Conservation (phyloP, 2,888 invertebrate genomes). For the Asteroscopus sphinx region DNA sequence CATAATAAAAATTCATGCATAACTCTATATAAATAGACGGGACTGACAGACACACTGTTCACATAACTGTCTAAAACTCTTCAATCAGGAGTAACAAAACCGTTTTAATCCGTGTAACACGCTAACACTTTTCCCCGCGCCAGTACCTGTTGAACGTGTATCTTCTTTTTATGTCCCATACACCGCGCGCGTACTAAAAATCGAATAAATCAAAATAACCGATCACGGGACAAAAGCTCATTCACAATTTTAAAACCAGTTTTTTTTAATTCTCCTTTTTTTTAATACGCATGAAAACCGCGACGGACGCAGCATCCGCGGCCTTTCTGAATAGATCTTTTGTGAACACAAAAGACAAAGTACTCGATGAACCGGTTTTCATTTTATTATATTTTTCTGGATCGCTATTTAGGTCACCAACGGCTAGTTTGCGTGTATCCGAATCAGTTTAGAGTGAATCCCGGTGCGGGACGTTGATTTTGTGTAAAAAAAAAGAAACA, state of each 20-base stretch:
- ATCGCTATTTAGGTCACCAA: conserved; percentile 84
- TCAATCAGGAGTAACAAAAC: conserved; percentile 31
- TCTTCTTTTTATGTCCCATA: conserved; percentile 83
- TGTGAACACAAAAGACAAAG: conserved; percentile 83
- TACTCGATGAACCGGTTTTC: conserved; percentile 81
- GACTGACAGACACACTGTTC: neutral
- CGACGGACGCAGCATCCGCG: conserved; percentile 85
- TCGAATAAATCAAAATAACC: conserved; percentile 89
- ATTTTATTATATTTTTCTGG: conserved; percentile 69
- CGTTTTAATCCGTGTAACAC: conserved; percentile 37
- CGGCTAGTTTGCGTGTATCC: conserved; percentile 69
- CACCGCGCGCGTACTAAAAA: conserved; percentile 83
- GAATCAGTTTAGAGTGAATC: conserved; percentile 72
- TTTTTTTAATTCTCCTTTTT: conserved; percentile 72
- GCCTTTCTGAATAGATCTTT: conserved; percentile 82
- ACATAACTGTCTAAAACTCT: conserved; percentile 11
- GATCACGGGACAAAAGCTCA: conserved; percentile 85
- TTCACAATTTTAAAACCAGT: conserved; percentile 83
- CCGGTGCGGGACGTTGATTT: conserved; percentile 56
- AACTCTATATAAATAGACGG: neutral
- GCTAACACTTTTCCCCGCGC: conserved; percentile 63
- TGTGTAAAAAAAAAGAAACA: conserved; percentile 24
- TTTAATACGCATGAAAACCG: conserved; percentile 69
- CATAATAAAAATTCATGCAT: neutral
- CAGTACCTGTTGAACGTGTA: conserved; percentile 85